These are phyloP conservation scores for Scaptomyza reducta DNA, from an alignment of 2,888 invertebrate species.

Conservation along the genomic window DNA sequence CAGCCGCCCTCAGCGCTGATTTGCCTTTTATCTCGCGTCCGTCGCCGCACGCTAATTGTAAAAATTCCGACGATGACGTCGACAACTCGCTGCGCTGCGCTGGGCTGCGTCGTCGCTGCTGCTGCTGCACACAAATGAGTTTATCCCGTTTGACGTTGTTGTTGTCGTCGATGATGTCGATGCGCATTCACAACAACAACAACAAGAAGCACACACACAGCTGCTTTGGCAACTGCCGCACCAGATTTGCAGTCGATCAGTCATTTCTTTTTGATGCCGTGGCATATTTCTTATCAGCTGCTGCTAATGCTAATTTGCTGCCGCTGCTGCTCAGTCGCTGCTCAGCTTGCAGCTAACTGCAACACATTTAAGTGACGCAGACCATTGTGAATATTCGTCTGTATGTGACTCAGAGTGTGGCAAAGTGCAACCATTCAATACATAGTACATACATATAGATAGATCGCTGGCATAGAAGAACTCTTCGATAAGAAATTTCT, in stretches of 20 bases:
- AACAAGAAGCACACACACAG: slow-evolving; percentile 13
- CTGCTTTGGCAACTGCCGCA: slow-evolving; percentile 27
- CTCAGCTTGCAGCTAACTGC: not conserved
- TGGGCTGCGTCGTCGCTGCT: not conserved
- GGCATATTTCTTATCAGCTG: slow-evolving; percentile 40
- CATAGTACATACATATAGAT: too few species aligned
- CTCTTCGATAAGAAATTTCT: too few species aligned
- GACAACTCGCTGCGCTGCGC: slow-evolving; percentile 14
- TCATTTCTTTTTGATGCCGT: slow-evolving; percentile 15
- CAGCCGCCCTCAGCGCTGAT: slow-evolving; percentile 52
- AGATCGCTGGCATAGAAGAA: too few species aligned
- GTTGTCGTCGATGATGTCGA: slow-evolving; percentile 7
- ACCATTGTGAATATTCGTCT: slow-evolving; percentile 11
- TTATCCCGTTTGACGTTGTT: slow-evolving; percentile 37
- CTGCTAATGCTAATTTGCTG: slow-evolving; percentile 12
- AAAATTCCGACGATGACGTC: slow-evolving; percentile 49
- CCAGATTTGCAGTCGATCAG: slow-evolving; percentile 53
- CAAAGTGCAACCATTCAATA: slow-evolving; percentile 15
- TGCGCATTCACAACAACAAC: slow-evolving; percentile 14
- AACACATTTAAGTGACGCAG: slow-evolving; percentile 35
- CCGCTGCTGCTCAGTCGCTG: slow-evolving; percentile 10
- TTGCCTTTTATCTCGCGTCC: slow-evolving; percentile 43
- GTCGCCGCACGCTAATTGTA: slow-evolving; percentile 54
- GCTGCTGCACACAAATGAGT: slow-evolving; percentile 31
- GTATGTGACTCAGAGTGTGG: slow-evolving; percentile 24